Conservation (phyloP, 2,888 invertebrate genomes). For the Eupithecia dodoneata region DNA sequence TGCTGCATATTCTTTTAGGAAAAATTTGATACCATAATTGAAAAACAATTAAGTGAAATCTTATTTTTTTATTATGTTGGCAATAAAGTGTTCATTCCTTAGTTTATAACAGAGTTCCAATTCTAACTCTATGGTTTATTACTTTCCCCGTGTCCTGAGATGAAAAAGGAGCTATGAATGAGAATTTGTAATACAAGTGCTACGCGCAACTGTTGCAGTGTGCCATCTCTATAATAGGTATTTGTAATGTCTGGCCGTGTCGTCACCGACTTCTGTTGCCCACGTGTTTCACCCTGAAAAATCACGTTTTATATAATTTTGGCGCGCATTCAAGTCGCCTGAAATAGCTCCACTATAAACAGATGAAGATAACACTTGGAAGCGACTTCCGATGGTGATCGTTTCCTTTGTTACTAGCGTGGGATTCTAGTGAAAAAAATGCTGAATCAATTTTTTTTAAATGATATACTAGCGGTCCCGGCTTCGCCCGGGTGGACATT, state of each 20-base stretch:
- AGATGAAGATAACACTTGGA: slow-evolving; percentile 56
- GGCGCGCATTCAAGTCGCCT: slow-evolving; percentile 64
- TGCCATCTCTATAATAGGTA: slow-evolving; percentile 55
- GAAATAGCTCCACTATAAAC: slow-evolving; percentile 58
- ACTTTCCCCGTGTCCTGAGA: neutral
- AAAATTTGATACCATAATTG: too few relatives aligned
- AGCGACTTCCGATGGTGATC: slow-evolving; percentile 59
- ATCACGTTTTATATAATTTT: slow-evolving; percentile 73
- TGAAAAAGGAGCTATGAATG: neutral
- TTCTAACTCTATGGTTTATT: too few relatives aligned
- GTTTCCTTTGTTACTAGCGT: slow-evolving; percentile 46
- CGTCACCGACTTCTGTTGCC: slow-evolving; percentile 53
- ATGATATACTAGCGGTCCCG: too few relatives aligned
- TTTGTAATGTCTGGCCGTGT: slow-evolving; percentile 56
- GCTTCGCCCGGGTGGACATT: too few relatives aligned
- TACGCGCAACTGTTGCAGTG: slow-evolving; percentile 9
- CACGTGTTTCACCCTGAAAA: slow-evolving; percentile 67
- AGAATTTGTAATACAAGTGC: neutral
- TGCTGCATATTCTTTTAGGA: neutral
- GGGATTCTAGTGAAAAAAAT: neutral
- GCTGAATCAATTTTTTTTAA: too few relatives aligned
- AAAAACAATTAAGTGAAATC: too few relatives aligned
- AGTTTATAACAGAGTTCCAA: too few relatives aligned
- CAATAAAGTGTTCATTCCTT: neutral
- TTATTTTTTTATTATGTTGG: neutral